These are phyloP conservation scores for Baryphthengus martii DNA, from an alignment of 2,113 vertebrate species.

Conservation along the genomic window DNA sequence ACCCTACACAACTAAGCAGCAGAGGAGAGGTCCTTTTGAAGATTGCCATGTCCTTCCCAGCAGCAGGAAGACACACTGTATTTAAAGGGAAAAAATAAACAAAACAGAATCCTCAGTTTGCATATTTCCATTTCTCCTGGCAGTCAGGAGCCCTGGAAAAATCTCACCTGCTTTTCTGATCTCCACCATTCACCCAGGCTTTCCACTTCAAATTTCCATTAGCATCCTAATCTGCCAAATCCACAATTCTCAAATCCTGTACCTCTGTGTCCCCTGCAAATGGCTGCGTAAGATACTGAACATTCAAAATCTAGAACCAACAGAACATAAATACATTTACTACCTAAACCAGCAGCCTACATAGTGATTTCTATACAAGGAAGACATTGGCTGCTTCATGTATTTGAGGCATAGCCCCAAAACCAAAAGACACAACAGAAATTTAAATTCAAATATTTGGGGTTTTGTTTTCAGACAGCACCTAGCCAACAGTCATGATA, in stretches of 20 bases:
- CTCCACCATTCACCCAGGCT: neutral
- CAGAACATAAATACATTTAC: neutral
- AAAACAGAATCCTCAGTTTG: neutral
- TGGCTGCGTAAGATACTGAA: neutral
- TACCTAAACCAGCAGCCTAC: neutral
- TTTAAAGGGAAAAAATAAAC: neutral
- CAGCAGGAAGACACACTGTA: neutral
- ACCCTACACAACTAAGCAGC: neutral
- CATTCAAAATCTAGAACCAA: neutral
- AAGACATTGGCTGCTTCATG: neutral
- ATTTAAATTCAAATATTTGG: neutral
- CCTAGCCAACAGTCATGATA: neutral
- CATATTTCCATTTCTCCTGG: neutral
- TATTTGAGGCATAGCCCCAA: neutral
- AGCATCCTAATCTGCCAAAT: too few species aligned
- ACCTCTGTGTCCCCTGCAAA: rapidly evolving
- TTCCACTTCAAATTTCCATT: slow-evolving; percentile 16
- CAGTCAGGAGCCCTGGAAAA: neutral
- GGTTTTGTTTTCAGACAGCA: neutral
- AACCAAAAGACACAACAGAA: neutral
- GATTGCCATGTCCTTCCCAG: neutral
- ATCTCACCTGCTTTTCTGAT: neutral
- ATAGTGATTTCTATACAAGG: neutral
- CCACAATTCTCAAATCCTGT: neutral
- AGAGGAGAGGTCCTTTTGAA: neutral